Evolutionary conservation across 2,113 vertebrate genomes (phyloP).

Genomic region (Candoia aspera): DNA sequence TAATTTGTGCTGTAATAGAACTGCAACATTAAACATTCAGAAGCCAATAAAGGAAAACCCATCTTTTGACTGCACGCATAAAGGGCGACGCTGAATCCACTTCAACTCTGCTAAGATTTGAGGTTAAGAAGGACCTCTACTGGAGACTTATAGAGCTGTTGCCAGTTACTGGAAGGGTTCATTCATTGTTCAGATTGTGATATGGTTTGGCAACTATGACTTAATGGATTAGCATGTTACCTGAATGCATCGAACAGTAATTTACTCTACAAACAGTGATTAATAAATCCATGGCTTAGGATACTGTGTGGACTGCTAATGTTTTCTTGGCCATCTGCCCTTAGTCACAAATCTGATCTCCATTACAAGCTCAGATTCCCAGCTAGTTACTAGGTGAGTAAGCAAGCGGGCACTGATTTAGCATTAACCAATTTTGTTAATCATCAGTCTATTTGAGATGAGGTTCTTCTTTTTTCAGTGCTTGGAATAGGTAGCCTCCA

Average conservation of each 20-base stretch:
- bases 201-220: background rate
- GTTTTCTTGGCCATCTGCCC: background rate
- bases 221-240: background rate
- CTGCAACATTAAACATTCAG: background rate
- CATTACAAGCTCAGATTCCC: background rate
- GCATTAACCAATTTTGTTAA: background rate
- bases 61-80: background rate
- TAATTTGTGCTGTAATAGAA: background rate
- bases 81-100: background rate
- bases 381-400: background rate
- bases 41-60: background rate
- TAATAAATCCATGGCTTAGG: background rate
- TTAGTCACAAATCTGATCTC: background rate
- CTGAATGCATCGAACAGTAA: background rate
- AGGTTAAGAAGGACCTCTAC: background rate
- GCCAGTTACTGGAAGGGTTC: background rate
- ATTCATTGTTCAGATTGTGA: background rate
- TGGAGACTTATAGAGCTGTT: background rate
- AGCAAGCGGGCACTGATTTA: background rate
- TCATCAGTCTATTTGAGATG: background rate
- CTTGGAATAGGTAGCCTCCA: background rate
- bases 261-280: background rate
- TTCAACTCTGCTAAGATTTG: background rate
- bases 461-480: background rate
- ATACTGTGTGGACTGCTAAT: background rate